Base-by-base conservation (phyloP, 2,888 invertebrate genomes). In the Perithous albicinctus region DNA sequence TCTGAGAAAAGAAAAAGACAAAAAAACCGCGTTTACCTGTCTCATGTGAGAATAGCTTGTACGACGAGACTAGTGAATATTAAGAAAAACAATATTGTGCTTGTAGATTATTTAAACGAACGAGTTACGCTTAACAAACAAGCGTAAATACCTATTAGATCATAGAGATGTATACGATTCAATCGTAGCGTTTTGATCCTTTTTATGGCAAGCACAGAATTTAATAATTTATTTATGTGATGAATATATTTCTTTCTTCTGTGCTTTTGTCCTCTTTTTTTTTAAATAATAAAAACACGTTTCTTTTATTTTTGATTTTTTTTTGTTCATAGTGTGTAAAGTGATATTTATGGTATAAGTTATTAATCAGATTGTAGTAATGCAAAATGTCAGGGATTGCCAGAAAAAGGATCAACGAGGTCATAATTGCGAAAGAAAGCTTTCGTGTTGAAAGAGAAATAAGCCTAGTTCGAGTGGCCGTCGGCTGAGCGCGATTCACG, bases 51-150 rank as follows among this genome's bases (percentile, higher is more conserved):
- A 80, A 59, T 76, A 78, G 80, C 73, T 66, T 69, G n/a, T 56
- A 77, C 66, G 70, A 59, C 32, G 67, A 80, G 51, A 80, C 51
- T 64, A 63, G 32, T 67, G n/a, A 54, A 69, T 51, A 26, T 67
- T 54, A 69, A 69, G 35, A 26, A 54, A n/a, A 51, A 54, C 35
- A 64, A 70, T 54, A 61, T n/a, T 56, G 80, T 74, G 80, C 83
- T 83, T 80, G 74, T 83, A 78, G 83, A 76, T 64, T 78, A 56
- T 64, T 67, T 73, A 41, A 74, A 51, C 32, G 18, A 76, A 61
- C 43, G 48, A 35, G 32, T 67, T 43, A 43, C 43, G 61, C 29
- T 72, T 29, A 35, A 35, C 26, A 43, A 79, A 67, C 15, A 43
- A 64, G 41, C 61, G 41, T 67, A 76, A 69, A 48, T 72, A 76